Evolutionary conservation across 2,113 vertebrate genomes (phyloP).

Genomic region (Phycodurus eques): DNA sequence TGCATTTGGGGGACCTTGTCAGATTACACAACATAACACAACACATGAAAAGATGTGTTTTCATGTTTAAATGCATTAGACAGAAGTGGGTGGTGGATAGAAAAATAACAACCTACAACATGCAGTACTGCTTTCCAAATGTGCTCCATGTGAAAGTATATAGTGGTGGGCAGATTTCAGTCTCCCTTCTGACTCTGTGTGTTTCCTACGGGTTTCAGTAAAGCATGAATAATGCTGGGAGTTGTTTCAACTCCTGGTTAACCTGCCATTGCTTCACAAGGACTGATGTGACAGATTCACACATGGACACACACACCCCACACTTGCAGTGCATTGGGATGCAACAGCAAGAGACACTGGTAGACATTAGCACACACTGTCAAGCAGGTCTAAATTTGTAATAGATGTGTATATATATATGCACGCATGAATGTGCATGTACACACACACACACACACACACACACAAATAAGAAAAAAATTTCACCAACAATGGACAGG

Average conservation of each 20-base stretch:
- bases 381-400: slow-evolving; percentile 4
- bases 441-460: neutral
- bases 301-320: slow-evolving; percentile 5
- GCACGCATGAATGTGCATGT: too few species aligned
- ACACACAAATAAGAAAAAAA: slow-evolving; percentile 29
- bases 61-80: slow-evolving; percentile 18
- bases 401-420: neutral
- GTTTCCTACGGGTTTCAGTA: slow-evolving; percentile 46
- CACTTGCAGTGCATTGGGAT: slow-evolving; percentile 1
- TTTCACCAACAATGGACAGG: slow-evolving; percentile 10
- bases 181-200: slow-evolving; percentile 29
- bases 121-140: neutral
- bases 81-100: slow-evolving; percentile 15
- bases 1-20: slow-evolving; percentile 10
- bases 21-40: slow-evolving; percentile 23
- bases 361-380: slow-evolving; percentile 7
- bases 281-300: slow-evolving; percentile 50
- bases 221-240: slow-evolving; percentile 52
- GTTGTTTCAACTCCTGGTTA: slow-evolving; percentile 33
- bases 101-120: neutral
- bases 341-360: slow-evolving; percentile 19
- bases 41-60: slow-evolving; percentile 18
- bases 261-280: slow-evolving; percentile 40
- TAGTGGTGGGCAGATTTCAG: slow-evolving; percentile 41
- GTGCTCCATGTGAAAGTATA: slow-evolving; percentile 9